Conservation (phyloP, 2,113 vertebrate genomes). For the Engystomops pustulosus region DNA sequence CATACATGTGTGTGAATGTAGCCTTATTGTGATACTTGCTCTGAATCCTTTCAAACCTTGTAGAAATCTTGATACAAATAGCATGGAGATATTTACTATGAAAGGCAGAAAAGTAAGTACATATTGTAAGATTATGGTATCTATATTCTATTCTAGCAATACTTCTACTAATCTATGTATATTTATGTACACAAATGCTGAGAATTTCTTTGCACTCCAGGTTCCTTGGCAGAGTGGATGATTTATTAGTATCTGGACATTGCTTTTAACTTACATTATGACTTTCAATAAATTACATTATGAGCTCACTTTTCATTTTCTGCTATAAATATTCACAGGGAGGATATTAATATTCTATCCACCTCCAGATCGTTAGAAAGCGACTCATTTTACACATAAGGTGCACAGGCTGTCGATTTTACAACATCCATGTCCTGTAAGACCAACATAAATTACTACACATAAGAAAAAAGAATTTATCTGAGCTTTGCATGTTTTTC, state of each 20-base stretch:
- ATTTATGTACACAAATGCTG: neutral
- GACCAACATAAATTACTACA: neutral
- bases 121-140: neutral
- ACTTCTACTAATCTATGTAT: neutral
- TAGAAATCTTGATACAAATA: neutral
- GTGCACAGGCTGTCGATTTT: neutral
- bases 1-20: too few relatives aligned
- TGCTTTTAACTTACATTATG: constrained; percentile 25
- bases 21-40: too few relatives aligned
- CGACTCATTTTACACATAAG: neutral
- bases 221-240: neutral
- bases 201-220: neutral
- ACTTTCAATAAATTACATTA: constrained; percentile 26
- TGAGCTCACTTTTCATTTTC: neutral
- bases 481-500: too few relatives aligned
- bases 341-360: neutral
- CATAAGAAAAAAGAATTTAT: too few relatives aligned
- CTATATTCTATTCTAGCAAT: neutral
- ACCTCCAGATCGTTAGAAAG: neutral
- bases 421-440: neutral
- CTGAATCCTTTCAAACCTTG: too few relatives aligned
- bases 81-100: neutral
- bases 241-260: constrained; percentile 29
- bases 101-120: neutral
- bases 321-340: neutral